A percentile compares a stretch with the other conserved stretches of the same genome.
These are phyloP conservation scores for Adelosebastes latens DNA, from an alignment of 2,797 vertebrate species.

Conservation along the genomic window DNA sequence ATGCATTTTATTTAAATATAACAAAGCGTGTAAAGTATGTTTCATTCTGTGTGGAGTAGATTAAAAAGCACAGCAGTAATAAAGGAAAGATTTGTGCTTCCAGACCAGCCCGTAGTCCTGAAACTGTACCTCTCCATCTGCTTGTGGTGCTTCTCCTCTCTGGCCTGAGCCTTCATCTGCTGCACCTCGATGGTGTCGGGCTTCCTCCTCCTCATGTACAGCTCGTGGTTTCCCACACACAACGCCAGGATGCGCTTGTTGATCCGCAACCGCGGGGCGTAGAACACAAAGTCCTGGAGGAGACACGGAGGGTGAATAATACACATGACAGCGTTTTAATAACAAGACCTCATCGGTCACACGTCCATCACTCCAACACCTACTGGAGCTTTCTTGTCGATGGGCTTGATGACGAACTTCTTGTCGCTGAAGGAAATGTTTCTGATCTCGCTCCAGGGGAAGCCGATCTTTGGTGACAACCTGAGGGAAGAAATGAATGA, in stretches of 20 bases:
- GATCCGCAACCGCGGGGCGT: conserved; percentile 94
- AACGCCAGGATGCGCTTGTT: conserved; percentile 97
- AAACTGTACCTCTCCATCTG: conserved; percentile 92
- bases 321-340: rapidly evolving
- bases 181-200: conserved; percentile 99
- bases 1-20: not conserved
- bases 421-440: conserved; percentile 99
- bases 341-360: rapidly evolving
- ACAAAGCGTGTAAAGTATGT: not conserved
- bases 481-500: conserved; percentile 65
- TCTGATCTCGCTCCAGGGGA: conserved; percentile 98
- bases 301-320: not conserved
- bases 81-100: too few relatives aligned
- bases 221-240: conserved; percentile 99
- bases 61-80: not conserved
- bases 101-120: too few relatives aligned
- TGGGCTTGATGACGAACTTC: conserved; percentile 98
- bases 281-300: conserved; percentile 95
- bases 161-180: conserved; percentile 98
- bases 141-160: conserved; percentile 98
- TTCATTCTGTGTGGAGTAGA: not conserved
- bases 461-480: conserved; percentile 97
- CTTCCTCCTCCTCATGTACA: conserved; percentile 98
- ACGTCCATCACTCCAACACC: conserved; percentile 59
- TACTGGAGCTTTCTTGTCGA: conserved; percentile 97